phyloP scores from a whole-genome alignment of 2,888 invertebrate species.

The Cryptocephalus primarius region DNA sequence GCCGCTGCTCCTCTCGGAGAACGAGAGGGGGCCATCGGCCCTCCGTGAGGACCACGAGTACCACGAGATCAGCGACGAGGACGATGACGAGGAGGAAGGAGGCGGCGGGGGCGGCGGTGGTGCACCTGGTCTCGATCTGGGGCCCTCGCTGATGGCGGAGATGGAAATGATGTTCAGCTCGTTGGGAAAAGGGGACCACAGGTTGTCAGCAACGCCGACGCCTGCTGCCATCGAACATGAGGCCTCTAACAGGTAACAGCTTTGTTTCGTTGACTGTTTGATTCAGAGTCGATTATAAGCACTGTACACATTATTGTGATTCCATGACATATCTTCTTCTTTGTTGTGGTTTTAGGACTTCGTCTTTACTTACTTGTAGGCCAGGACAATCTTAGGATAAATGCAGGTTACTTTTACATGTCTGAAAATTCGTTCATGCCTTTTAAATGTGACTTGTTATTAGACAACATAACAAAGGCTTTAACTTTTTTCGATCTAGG shows the following conservation, averaged over 20 bases:
- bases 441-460: no score
- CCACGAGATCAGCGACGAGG: constrained; percentile 64
- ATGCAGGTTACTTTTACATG: no score
- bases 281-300: no score
- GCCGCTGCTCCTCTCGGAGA: constrained; percentile 42
- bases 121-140: constrained; percentile 57
- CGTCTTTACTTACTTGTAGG: no score
- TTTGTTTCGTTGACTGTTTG: background rate
- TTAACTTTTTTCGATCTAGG: no score
- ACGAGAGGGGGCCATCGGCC: constrained; percentile 34
- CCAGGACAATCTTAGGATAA: no score
- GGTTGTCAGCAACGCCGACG: constrained; percentile 3
- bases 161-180: constrained; percentile 80
- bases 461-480: no score
- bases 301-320: no score
- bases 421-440: no score
- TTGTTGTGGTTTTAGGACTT: no score
- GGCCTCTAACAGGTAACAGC: constrained; percentile 5
- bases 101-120: constrained; percentile 23
- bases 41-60: constrained; percentile 55
- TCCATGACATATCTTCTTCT: no score
- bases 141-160: constrained; percentile 82
- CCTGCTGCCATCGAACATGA: constrained; percentile 24
- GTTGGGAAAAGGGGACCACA: constrained; percentile 32
- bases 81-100: constrained; percentile 44